These are phyloP conservation scores for Prietella phreatophila DNA, from an alignment of 2,113 vertebrate genomes.

Conservation along the genomic window DNA sequence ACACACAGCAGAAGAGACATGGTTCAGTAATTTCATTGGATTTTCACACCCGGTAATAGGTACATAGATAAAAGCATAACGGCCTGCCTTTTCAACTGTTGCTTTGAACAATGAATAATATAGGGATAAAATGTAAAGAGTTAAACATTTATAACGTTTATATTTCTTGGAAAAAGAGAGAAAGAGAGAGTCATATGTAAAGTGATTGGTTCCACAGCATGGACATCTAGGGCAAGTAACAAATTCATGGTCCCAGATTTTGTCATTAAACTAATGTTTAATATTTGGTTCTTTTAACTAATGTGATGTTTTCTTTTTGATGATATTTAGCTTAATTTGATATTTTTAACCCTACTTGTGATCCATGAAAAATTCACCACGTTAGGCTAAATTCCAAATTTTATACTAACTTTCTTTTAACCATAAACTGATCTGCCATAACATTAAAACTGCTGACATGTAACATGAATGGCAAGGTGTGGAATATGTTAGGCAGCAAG, in stretches of 20 bases:
- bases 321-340: neutral
- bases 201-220: neutral
- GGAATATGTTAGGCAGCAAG: too few relatives aligned
- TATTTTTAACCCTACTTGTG: neutral
- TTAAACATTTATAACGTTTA: neutral
- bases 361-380: neutral
- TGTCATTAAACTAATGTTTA: neutral
- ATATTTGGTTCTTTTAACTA: neutral
- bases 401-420: neutral
- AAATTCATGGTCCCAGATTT: neutral
- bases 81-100: slow-evolving; percentile 27
- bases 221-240: neutral
- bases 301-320: neutral
- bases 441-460: too few relatives aligned
- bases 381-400: neutral
- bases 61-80: slow-evolving; percentile 25
- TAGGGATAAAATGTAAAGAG: neutral
- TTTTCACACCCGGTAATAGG: slow-evolving; percentile 39
- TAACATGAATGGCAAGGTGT: too few relatives aligned
- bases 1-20: slow-evolving; percentile 18
- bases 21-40: slow-evolving; percentile 36
- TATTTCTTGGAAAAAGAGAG: neutral
- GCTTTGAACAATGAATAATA: slow-evolving; percentile 37
- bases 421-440: neutral
- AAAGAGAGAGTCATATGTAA: neutral